Conservation (phyloP, 2,113 vertebrate species). For the Atractosteus spatula region DNA sequence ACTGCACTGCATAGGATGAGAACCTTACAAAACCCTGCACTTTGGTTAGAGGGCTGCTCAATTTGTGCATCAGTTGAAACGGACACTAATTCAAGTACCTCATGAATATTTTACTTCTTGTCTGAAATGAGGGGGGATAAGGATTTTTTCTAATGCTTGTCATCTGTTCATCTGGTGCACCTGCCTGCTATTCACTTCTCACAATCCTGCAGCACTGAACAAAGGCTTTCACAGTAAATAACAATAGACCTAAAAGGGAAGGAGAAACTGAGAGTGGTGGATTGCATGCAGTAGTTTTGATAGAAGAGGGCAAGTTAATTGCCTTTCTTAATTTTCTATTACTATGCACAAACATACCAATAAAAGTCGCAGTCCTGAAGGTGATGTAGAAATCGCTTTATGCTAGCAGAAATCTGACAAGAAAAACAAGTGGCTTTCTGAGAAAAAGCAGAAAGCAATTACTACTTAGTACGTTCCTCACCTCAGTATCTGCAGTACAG, state of each 20-base stretch:
- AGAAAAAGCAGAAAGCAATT: not conserved
- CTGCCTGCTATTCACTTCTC: not conserved
- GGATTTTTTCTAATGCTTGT: not conserved
- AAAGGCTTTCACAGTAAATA: not conserved
- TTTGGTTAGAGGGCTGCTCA: not conserved
- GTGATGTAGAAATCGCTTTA: not conserved
- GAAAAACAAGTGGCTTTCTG: not conserved
- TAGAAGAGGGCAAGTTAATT: not conserved
- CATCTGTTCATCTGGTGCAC: not conserved
- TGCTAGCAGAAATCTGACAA: not conserved
- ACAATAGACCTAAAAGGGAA: not conserved
- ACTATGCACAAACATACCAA: conserved; percentile 7
- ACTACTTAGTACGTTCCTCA: not conserved
- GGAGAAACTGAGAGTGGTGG: not conserved
- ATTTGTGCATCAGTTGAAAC: not conserved
- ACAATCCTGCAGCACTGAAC: not conserved
- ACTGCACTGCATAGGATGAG: not conserved
- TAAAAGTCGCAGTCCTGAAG: not conserved
- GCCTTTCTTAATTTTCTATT: conserved; percentile 12
- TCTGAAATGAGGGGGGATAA: not conserved
- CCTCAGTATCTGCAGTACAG: not conserved
- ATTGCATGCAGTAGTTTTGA: not conserved
- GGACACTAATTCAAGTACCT: not conserved
- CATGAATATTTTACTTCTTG: conserved; percentile 2
- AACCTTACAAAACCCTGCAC: conserved; percentile 20